Evolutionary conservation across 2,113 vertebrate species (phyloP).

Genomic region (Periophthalmus modestus): DNA sequence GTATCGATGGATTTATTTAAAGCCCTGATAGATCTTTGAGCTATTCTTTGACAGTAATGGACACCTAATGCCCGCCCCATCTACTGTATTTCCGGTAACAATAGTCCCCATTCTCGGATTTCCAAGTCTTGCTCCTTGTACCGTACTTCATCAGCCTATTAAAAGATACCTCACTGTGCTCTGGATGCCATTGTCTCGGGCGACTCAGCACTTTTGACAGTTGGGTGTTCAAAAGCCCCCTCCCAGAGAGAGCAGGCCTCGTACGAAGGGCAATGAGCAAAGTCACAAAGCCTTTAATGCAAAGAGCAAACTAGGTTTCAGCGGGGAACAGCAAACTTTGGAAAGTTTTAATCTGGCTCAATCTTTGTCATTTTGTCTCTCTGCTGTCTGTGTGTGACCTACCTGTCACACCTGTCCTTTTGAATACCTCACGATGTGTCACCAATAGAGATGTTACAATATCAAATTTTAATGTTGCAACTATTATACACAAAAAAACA

Average conservation of each 20-base stretch:
- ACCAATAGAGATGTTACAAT: conserved; percentile 6
- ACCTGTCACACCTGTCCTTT: conserved; percentile 38
- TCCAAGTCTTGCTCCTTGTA: conserved; percentile 38
- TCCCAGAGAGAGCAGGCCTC: conserved; percentile 43
- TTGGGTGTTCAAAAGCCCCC: conserved; percentile 39
- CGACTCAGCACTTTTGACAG: conserved; percentile 57
- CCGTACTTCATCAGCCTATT: conserved; percentile 39
- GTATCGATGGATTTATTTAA: conserved; percentile 68
- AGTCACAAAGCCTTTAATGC: conserved; percentile 44
- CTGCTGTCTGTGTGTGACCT: conserved; percentile 43
- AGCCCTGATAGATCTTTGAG: conserved; percentile 53
- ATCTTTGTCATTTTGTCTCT: conserved; percentile 26
- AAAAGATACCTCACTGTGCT: conserved; percentile 25
- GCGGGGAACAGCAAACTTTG: conserved; percentile 18
- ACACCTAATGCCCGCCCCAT: conserved; percentile 34
- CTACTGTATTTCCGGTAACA: conserved; percentile 50
- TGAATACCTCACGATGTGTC: conserved; percentile 26
- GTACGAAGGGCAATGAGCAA: conserved; percentile 48
- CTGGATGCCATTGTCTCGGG: conserved; percentile 39
- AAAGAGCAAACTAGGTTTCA: conserved; percentile 30
- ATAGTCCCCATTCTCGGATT: conserved; percentile 30
- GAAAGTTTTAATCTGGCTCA: conserved; percentile 35
- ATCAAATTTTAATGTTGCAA: too few species aligned
- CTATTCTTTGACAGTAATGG: conserved; percentile 50
- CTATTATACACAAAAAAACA: too few species aligned